Base-by-base conservation (phyloP, 2,113 vertebrate genomes). In the Herpailurus yagouaroundi region DNA sequence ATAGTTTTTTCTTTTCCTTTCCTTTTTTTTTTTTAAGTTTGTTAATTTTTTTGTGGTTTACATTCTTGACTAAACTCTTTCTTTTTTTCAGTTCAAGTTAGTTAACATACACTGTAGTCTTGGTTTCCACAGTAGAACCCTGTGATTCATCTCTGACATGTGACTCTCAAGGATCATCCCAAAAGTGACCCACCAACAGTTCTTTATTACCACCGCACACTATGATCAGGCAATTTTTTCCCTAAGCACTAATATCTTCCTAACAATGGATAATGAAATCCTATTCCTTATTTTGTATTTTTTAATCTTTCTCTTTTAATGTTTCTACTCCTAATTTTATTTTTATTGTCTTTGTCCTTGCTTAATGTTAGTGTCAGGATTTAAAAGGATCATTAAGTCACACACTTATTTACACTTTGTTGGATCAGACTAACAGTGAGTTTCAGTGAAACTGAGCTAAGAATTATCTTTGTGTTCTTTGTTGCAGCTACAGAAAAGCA, bases 261-360 rank as follows among this genome's bases (percentile, higher is more conserved):
- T 68, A 94, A 36, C n/a, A 94, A 91, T 57, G 31, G 27, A 81
- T 73, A 71, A 82, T 85, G 14, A 60, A 27, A 77, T 55, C 5
- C 23, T 66, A 52, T 48, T 4, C 27, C 11, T 94, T 68, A 88
- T 76, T 97, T 87, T 36, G 21, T 31, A 81, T 6, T 76, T 64
- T 60, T 69, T 85, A 94, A 91, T 57, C 15, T 82, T 88, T 52
- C 38, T 89, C 5, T 96, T 60, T 92, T 85, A 91, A 95, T 77
- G 36, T 13, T 87, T 90, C 29, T 66, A 3, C 68, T 95, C 50
- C 31, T 85, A 83, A 89, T 86, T 95, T 89, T 93, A 77, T 84
- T 52, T 89, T 71, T 48, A 91, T 94, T 97, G 71, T n/a, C 60
- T 69, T 74, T 86, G 27, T 7, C 50, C 29, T 97, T 94, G 71